Base-by-base conservation (phyloP, 2,888 invertebrate genomes). In the Athalia rosae region DNA sequence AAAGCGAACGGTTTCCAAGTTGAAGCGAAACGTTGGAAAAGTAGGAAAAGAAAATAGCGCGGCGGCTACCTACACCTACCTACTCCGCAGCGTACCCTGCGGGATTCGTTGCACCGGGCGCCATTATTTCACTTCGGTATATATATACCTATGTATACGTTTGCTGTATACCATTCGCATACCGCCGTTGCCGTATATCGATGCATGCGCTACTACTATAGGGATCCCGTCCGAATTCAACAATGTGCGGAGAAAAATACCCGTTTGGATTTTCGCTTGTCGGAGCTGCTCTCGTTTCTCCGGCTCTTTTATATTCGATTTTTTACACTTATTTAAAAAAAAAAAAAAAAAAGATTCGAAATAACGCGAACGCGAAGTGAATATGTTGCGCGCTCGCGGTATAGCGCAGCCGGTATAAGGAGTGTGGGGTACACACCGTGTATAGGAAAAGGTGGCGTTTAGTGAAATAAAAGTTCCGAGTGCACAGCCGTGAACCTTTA, bases 41-140 rank as follows among this genome's bases (percentile, higher is more conserved):
- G 48, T 77, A 76, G 56, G 71, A 66, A 58, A 67, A 50, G 61
- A 47, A 77, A 58, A 53, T 62, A 76, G 76, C 61, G 67, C 77
- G 78, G 62, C n/a, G n/a, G n/a, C n/a, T n/a, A n/a, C n/a, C n/a
- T n/a, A n/a, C n/a, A n/a, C n/a, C 53, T 47, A 62, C 47, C n/a
- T 8, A 11, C 67, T 45, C 47, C 67, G 58, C 45, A 28, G 15
- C 13, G 76, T 79, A 77, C 77, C 62, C 69, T 79, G 76, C 48
- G 71, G 71, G 56, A 71, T 41, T 71, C 45, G 71, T 47, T 71
- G 58, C 58, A 71, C 56, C 71, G 71, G 58, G 43, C 58, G 71
- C 71, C 71, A 71, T 71, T 58, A 71, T 50, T 59, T 43, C 53
- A 41, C 67, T 53, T 80, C 78, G 73, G n/a, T n/a, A n/a, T 28